These are phyloP conservation scores for Hylaeus anthracinus DNA, from an alignment of 1,140 invertebrate species.

Conservation along the genomic window DNA sequence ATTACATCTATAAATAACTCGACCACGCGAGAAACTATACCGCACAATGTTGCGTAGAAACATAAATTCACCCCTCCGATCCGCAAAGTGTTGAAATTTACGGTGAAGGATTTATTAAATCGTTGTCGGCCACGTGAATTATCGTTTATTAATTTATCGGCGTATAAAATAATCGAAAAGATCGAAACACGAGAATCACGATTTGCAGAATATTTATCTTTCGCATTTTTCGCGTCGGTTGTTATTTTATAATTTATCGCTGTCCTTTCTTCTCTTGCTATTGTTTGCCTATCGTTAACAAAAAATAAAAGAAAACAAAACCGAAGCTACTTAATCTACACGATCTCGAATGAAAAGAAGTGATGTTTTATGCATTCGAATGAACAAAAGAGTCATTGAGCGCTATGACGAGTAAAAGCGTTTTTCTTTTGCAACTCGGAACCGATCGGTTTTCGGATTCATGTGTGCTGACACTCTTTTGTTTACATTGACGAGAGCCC, in stretches of 20 bases:
- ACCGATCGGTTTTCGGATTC: neutral
- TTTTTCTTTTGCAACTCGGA: neutral
- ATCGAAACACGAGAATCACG: too few species aligned
- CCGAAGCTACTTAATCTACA: too few species aligned
- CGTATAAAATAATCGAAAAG: conserved; percentile 6
- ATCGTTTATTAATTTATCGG: conserved; percentile 33
- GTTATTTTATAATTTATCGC: neutral
- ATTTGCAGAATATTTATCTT: neutral
- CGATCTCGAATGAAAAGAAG: too few species aligned
- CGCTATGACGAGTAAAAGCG: neutral
- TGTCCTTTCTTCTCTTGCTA: neutral
- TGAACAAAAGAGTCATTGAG: too few species aligned
- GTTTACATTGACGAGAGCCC: neutral
- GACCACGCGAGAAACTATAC: conserved; percentile 41
- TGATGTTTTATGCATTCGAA: too few species aligned
- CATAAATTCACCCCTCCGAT: conserved; percentile 41
- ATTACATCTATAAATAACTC: conserved; percentile 49
- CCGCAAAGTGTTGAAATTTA: conserved; percentile 50
- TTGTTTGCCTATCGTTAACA: too few species aligned
- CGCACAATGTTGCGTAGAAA: conserved; percentile 43
- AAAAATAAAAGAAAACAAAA: too few species aligned
- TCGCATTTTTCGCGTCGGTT: neutral
- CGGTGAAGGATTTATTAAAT: conserved; percentile 45
- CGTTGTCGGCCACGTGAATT: conserved; percentile 17
- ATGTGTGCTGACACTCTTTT: neutral